Evolutionary conservation across 2,797 vertebrate genomes (phyloP).

Genomic region (Myotis planiceps): DNA sequence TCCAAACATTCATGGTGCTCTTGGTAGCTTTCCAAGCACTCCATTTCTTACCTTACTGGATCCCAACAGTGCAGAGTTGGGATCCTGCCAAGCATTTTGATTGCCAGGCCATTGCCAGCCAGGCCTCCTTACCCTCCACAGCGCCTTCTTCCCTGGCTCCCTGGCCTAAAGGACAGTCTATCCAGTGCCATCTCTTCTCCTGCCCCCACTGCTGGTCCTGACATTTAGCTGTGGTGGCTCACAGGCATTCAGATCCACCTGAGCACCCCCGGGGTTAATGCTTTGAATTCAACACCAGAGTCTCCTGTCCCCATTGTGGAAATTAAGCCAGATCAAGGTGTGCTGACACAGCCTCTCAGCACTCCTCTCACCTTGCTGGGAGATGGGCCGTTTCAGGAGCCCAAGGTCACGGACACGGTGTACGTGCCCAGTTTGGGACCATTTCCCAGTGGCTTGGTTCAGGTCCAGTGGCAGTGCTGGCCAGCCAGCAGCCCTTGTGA

Average conservation of each 20-base stretch:
- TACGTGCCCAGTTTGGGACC: background rate
- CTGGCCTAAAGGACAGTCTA: background rate
- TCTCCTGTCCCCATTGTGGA: background rate
- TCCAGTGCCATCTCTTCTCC: fast-evolving
- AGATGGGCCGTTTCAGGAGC: background rate
- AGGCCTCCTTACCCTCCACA: background rate
- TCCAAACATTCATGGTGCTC: background rate
- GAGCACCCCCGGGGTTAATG: background rate
- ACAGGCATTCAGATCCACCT: background rate
- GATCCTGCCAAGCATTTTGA: background rate
- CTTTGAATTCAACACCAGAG: background rate
- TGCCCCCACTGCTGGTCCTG: background rate
- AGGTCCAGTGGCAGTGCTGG: conserved; percentile 69
- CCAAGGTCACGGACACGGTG: background rate
- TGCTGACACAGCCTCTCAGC: fast-evolving
- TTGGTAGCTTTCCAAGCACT: background rate
- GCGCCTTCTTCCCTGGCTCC: background rate
- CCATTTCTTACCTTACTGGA: background rate
- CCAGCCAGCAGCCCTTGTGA: conserved; percentile 56
- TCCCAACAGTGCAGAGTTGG: background rate
- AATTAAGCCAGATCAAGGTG: background rate
- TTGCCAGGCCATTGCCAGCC: background rate
- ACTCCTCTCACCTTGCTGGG: background rate
- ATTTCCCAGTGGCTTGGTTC: background rate
- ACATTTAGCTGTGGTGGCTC: background rate